Evolutionary conservation across 2,113 vertebrate species (phyloP).

Genomic region (Vireo altiloquus): DNA sequence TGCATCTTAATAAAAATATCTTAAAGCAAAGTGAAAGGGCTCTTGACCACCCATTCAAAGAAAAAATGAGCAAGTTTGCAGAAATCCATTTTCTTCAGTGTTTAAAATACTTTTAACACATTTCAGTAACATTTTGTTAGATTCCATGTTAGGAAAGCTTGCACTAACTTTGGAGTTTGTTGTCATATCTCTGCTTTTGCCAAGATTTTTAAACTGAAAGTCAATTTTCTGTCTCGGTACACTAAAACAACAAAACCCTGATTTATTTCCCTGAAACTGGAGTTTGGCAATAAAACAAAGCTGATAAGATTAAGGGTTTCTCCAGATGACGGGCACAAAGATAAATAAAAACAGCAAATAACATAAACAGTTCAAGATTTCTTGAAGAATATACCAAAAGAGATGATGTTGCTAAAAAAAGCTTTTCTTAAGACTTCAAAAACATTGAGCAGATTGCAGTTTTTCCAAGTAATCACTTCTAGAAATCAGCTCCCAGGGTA

Average conservation of each 20-base stretch:
- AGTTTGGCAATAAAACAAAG: neutral
- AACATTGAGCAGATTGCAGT: neutral
- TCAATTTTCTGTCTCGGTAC: neutral
- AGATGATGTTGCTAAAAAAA: neutral
- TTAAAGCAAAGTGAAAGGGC: neutral
- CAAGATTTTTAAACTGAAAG: neutral
- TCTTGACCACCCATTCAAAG: neutral
- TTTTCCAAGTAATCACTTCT: neutral
- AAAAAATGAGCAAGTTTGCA: neutral
- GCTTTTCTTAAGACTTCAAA: neutral
- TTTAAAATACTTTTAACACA: neutral
- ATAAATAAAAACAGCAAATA: slow-evolving; percentile 20
- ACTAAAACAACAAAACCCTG: neutral
- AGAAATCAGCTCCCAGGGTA: neutral
- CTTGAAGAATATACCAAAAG: neutral
- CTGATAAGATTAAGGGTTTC: neutral
- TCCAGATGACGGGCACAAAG: neutral
- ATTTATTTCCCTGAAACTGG: neutral
- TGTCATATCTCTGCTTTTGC: neutral
- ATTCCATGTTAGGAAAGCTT: neutral
- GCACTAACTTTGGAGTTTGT: neutral
- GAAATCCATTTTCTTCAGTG: neutral
- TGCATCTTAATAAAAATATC: neutral
- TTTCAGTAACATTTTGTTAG: neutral
- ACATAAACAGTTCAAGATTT: neutral